phyloP scores from a whole-genome alignment of 2,113 vertebrate species.

The Poecilia latipinna region DNA sequence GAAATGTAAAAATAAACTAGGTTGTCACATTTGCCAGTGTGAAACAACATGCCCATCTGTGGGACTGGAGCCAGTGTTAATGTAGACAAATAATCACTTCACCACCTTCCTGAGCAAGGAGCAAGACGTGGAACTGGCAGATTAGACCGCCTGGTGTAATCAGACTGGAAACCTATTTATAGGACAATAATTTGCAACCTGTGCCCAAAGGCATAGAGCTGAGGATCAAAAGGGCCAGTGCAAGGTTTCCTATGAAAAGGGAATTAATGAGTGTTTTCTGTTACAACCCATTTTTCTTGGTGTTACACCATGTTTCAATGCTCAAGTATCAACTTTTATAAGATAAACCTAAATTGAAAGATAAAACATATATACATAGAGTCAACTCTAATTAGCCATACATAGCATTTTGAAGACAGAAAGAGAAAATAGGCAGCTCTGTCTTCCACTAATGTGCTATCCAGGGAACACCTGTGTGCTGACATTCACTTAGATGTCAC shows the following conservation, averaged over 20 bases:
- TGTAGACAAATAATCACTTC: not conserved
- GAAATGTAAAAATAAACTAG: not conserved
- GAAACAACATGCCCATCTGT: not conserved
- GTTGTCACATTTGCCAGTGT: not conserved
- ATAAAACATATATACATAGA: not conserved
- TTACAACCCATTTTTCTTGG: not conserved
- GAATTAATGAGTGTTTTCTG: not conserved
- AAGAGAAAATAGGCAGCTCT: not conserved
- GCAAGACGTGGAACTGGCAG: not conserved
- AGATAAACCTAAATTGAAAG: not conserved
- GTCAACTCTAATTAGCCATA: not conserved
- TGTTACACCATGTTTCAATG: not conserved
- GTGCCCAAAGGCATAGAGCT: not conserved
- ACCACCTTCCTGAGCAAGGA: too few relatives aligned
- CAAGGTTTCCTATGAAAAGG: not conserved
- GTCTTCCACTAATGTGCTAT: not conserved
- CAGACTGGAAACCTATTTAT: not conserved
- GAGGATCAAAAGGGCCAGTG: not conserved
- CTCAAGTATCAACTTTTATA: not conserved
- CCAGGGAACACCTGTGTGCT: not conserved
- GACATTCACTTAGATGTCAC: not conserved
- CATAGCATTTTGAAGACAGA: not conserved
- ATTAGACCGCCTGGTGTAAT: not conserved
- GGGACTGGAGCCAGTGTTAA: not conserved
- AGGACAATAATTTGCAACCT: not conserved